Base-by-base conservation (phyloP, 2,797 vertebrate species). In the Gymnothorax javanicus region DNA sequence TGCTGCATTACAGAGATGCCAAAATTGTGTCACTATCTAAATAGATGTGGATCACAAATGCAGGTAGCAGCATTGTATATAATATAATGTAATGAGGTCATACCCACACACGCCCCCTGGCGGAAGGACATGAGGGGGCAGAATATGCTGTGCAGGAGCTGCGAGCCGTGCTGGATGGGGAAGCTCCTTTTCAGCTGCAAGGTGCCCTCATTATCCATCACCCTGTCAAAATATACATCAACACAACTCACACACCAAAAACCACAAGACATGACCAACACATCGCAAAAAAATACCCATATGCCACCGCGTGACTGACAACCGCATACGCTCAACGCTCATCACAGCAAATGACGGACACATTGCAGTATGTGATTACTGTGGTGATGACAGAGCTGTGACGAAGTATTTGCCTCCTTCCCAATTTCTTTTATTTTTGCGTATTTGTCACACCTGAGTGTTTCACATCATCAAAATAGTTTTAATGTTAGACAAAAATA, bases 41-140 rank as follows among this genome's bases (percentile, higher is more conserved):
- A 43, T 43, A 43, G 33, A 43, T 43, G 33, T 43, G 1, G 33
- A 43, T 43, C 33, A 43, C 33, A 43, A 43, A 43, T 43, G 33
- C 33, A 43, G 33, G 33, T 1, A 43, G 33, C 33, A 43, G 33
- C 33, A 43, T 43, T 43, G 33, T 43, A 43, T 43, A 43, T 43
- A 43, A 43, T 43, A 43, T 43, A 43, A 7, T 58, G 9, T 43
- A 15, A 0, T 17, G 4, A 11, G 77, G 33, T 81, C 97, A 93
- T 94, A 99, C 98, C 98, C 52, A 99, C 97, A 87, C 98, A 99
- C 89, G 98, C 98, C 0, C 98, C 98, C 92, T 98, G 98, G 83
- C 98, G 95, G 94, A 99, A 99, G 88, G 98, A 99, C 98, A 99
- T 99, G 84, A 99, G 97, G 7, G 98, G 98, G 87, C 98, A 99